Evolutionary conservation across 2,113 vertebrate species (phyloP).

Genomic region (Rattus norvegicus): DNA sequence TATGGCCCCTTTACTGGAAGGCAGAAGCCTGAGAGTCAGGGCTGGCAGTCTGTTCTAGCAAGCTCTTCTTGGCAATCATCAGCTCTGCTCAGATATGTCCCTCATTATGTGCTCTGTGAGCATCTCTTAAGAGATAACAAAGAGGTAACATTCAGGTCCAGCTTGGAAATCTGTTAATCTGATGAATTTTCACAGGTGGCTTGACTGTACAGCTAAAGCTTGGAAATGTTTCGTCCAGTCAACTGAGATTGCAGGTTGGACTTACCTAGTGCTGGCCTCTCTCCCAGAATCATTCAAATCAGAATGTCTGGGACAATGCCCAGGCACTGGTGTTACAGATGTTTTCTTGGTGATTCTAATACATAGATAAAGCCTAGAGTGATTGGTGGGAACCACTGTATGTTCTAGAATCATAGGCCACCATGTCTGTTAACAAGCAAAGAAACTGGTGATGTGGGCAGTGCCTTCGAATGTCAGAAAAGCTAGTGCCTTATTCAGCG

Average conservation of each 20-base stretch:
- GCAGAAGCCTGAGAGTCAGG: neutral
- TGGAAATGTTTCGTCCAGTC: constrained; percentile 2
- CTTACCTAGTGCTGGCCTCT: neutral
- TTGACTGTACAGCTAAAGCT: neutral
- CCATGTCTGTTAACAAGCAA: neutral
- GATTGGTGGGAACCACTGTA: neutral
- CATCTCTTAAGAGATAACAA: neutral
- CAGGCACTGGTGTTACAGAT: constrained; percentile 37
- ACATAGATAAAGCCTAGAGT: neutral
- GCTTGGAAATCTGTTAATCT: neutral
- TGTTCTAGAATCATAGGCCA: neutral
- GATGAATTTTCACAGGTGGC: neutral
- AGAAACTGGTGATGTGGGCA: neutral
- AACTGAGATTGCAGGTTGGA: neutral
- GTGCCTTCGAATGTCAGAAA: neutral
- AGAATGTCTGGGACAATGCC: constrained; percentile 27
- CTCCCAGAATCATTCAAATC: constrained; percentile 34
- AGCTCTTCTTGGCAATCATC: neutral
- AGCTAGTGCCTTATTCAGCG: neutral
- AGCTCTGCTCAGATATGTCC: neutral
- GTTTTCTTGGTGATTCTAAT: constrained; percentile 48
- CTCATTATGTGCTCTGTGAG: neutral
- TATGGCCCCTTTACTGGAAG: neutral
- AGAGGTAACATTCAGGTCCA: neutral
- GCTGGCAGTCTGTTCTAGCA: neutral